A percentile compares a stretch with the other conserved stretches of the same genome.
phyloP scores from a whole-genome alignment of 2,888 invertebrate species.

The Nasonia oneida region DNA sequence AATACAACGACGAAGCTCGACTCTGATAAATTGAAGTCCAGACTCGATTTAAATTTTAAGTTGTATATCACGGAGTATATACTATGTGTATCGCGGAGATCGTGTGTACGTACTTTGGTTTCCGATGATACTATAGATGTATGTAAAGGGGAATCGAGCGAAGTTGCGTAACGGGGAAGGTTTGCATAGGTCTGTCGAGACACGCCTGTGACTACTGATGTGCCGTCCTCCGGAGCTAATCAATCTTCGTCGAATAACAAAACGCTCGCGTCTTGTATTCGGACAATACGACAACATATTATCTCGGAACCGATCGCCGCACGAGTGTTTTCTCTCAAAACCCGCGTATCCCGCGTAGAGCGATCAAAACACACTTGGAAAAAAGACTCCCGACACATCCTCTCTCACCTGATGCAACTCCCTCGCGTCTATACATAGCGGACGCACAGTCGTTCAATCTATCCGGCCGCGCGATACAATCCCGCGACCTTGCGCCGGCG shows the following conservation, averaged over 20 bases:
- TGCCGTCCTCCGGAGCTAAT: too few relatives aligned
- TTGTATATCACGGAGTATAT: background rate
- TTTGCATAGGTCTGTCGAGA: background rate
- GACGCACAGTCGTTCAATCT: slow-evolving; percentile 11
- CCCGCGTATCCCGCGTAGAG: background rate
- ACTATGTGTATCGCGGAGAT: background rate
- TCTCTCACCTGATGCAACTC: background rate
- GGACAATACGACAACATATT: background rate
- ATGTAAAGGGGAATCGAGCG: background rate
- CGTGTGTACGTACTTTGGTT: background rate
- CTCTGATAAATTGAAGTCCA: background rate
- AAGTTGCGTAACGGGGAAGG: background rate
- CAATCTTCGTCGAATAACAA: too few relatives aligned
- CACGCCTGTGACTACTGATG: background rate
- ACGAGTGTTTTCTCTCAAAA: background rate
- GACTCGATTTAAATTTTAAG: background rate
- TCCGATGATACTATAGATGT: background rate
- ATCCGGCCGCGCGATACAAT: background rate
- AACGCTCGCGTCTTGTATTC: too few relatives aligned
- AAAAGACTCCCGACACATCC: background rate
- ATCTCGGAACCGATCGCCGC: background rate
- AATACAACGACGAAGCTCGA: background rate
- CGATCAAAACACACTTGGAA: background rate
- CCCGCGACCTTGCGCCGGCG: slow-evolving; percentile 64
- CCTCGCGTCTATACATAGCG: background rate